A percentile compares a stretch with the other conserved stretches of the same genome.
Evolutionary conservation across 1,140 invertebrate species (phyloP).

Genomic region (Xylocopa sonorina): DNA sequence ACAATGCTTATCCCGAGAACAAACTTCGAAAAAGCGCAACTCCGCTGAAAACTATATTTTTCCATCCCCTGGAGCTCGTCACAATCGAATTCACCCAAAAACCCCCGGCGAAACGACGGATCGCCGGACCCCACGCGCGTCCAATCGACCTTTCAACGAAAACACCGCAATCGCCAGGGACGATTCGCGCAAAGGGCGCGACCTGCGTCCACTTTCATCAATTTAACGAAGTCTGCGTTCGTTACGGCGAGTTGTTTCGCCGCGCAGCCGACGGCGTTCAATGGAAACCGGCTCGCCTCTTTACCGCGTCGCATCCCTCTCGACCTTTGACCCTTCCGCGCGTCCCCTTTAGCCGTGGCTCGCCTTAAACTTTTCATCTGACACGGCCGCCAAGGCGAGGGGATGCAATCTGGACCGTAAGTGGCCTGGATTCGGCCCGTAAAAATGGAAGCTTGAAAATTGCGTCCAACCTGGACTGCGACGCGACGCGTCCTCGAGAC

Average conservation of each 20-base stretch:
- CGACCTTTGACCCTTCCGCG: slow-evolving; percentile 54
- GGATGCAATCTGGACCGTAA: slow-evolving; percentile 42
- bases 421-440: neutral
- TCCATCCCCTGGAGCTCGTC: neutral
- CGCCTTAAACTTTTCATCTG: slow-evolving; percentile 56
- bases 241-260: slow-evolving; percentile 20
- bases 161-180: neutral
- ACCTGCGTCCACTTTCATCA: slow-evolving; percentile 17
- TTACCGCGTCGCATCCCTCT: slow-evolving; percentile 4
- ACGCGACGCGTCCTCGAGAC: no score
- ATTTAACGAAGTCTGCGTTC: slow-evolving; percentile 60
- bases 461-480: neutral
- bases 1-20: no score
- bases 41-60: neutral
- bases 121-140: no score
- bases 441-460: slow-evolving; percentile 23
- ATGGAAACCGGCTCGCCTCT: neutral
- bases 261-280: neutral
- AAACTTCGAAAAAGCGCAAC: no score
- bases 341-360: neutral
- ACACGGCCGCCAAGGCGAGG: slow-evolving; percentile 14
- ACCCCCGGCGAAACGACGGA: no score
- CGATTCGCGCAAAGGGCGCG: neutral
- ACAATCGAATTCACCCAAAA: neutral
- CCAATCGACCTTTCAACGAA: neutral